These are phyloP conservation scores for Anarhynchus alexandrinus DNA, from an alignment of 2,113 vertebrate genomes.

Conservation along the genomic window DNA sequence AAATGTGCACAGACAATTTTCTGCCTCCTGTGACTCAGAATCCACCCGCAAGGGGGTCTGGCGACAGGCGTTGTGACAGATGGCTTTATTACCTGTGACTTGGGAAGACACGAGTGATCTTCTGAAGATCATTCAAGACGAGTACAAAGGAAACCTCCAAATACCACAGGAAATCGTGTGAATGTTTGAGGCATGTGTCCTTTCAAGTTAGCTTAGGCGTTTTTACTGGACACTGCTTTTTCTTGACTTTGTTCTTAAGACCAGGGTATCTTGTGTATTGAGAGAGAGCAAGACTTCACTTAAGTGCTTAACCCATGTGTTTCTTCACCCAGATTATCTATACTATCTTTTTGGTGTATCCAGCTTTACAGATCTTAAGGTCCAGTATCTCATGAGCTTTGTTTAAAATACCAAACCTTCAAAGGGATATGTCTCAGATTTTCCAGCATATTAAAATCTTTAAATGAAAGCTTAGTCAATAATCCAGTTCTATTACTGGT, in stretches of 20 bases:
- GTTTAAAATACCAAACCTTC: slow-evolving; percentile 14
- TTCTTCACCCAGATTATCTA: not conserved
- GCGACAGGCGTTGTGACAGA: not conserved
- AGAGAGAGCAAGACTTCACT: not conserved
- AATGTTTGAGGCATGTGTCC: not conserved
- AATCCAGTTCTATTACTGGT: not conserved
- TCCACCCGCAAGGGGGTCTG: not conserved
- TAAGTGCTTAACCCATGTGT: not conserved
- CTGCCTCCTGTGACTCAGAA: not conserved
- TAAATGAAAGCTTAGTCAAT: slow-evolving; percentile 3
- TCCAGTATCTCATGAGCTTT: not conserved
- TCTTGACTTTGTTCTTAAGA: not conserved
- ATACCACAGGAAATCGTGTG: not conserved
- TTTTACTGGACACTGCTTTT: not conserved
- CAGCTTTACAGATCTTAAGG: not conserved
- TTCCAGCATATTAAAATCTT: not conserved
- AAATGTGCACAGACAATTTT: not conserved
- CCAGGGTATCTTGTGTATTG: not conserved
- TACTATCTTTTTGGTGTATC: not conserved
- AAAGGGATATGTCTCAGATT: not conserved
- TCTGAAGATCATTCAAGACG: not conserved
- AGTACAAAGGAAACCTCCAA: not conserved
- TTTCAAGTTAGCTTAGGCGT: not conserved
- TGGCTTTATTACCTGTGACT: slow-evolving; percentile 33
- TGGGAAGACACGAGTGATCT: not conserved